Percentiles rank a stretch among this genome's conserved stretches.
These are phyloP conservation scores for Brachypterus glaber DNA, from an alignment of 2,888 invertebrate genomes.

Conservation along the genomic window DNA sequence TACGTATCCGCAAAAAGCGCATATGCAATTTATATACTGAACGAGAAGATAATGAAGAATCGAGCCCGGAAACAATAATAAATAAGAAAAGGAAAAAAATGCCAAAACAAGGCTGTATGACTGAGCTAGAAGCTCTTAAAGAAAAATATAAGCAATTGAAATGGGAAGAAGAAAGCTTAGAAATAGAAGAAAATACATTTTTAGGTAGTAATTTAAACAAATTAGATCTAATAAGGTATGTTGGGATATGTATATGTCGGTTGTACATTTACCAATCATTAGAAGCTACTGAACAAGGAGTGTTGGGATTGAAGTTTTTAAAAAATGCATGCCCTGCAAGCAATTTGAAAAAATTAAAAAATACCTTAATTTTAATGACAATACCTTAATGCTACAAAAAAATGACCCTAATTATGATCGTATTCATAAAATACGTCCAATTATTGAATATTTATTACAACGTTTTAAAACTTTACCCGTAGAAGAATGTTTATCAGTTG, in stretches of 20 bases:
- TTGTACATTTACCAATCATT: background rate
- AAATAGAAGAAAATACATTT: background rate
- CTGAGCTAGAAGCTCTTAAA: background rate
- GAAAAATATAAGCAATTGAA: background rate
- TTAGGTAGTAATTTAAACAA: background rate
- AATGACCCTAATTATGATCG: conserved; percentile 17
- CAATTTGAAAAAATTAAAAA: conserved; percentile 14
- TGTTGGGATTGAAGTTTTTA: background rate
- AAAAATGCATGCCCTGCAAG: conserved; percentile 3
- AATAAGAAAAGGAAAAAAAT: too few species aligned
- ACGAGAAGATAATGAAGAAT: too few species aligned
- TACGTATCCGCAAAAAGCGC: too few species aligned
- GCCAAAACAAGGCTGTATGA: too few species aligned
- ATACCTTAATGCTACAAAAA: conserved; percentile 11
- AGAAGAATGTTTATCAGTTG: conserved; percentile 27
- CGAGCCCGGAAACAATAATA: too few species aligned
- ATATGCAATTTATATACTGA: too few species aligned
- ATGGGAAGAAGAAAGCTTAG: background rate
- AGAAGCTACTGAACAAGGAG: background rate
- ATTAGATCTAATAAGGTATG: background rate
- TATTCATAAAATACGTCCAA: conserved; percentile 19
- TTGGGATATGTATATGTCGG: background rate
- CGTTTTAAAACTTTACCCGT: conserved; percentile 27
- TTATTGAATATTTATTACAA: conserved; percentile 22
- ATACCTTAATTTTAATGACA: conserved; percentile 31